Percentiles rank a stretch among this genome's conserved stretches.
Evolutionary conservation across 1,140 invertebrate species (phyloP).

Genomic region (Ganaspis sp.): DNA sequence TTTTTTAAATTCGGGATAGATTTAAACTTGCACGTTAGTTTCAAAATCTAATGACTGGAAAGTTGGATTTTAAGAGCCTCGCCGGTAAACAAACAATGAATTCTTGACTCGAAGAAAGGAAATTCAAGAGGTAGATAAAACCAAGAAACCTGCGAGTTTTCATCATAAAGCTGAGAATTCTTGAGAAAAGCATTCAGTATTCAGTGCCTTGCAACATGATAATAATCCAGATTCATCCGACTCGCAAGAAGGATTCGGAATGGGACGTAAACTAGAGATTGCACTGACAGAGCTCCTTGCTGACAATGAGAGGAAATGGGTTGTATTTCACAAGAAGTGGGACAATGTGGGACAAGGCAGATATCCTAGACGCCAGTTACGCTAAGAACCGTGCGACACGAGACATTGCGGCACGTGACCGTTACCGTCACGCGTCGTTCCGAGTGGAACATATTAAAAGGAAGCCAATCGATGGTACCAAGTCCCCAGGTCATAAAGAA

Average conservation of each 20-base stretch:
- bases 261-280: slow-evolving; percentile 9
- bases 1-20: too few species aligned
- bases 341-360: slow-evolving; percentile 24
- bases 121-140: slow-evolving; percentile 1
- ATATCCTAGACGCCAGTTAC: background rate
- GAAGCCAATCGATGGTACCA: slow-evolving; percentile 16
- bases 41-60: too few species aligned
- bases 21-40: too few species aligned
- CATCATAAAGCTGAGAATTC: slow-evolving; percentile 1
- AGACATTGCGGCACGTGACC: slow-evolving; percentile 17
- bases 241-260: slow-evolving; percentile 4
- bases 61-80: too few species aligned
- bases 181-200: background rate
- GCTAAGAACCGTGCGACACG: slow-evolving; percentile 4
- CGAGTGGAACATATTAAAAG: background rate
- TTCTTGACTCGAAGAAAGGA: background rate
- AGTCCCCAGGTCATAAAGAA: background rate
- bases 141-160: background rate
- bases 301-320: slow-evolving; percentile 20
- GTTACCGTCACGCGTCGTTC: slow-evolving; percentile 5
- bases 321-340: slow-evolving; percentile 16
- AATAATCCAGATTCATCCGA: slow-evolving; percentile 28
- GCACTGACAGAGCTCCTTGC: background rate
- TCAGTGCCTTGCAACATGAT: slow-evolving; percentile 3
- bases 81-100: background rate